These are phyloP conservation scores for Tangara arthus DNA, from an alignment of 2,797 vertebrate genomes.

Conservation along the genomic window DNA sequence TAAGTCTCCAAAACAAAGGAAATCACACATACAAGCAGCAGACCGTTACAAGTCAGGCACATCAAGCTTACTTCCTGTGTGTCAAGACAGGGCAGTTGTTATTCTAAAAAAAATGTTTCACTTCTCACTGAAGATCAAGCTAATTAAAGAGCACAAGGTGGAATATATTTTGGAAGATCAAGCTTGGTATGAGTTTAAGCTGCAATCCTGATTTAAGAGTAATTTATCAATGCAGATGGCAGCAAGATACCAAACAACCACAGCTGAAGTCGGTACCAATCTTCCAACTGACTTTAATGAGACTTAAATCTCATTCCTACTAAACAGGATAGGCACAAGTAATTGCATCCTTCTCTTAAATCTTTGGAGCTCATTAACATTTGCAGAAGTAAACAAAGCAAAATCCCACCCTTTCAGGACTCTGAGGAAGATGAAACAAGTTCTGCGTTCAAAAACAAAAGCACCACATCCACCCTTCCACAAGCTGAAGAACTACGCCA, in stretches of 20 bases:
- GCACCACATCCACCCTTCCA: not conserved
- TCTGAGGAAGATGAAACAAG: not conserved
- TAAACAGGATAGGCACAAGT: constrained; percentile 5
- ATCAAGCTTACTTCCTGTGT: not conserved
- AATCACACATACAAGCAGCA: not conserved
- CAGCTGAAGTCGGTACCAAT: not conserved
- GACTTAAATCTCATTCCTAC: constrained; percentile 20
- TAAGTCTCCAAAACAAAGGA: not conserved
- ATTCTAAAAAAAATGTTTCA: not conserved
- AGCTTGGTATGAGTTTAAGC: not conserved
- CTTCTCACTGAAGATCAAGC: not conserved
- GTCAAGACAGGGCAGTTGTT: not conserved
- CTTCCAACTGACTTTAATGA: constrained; percentile 5
- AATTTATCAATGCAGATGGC: not conserved
- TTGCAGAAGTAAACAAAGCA: constrained; percentile 22
- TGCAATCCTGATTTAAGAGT: not conserved
- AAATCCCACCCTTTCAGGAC: not conserved
- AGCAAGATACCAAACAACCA: not conserved
- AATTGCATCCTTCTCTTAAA: constrained; percentile 24
- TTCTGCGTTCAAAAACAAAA: not conserved
- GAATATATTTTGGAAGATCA: not conserved
- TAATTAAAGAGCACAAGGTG: not conserved
- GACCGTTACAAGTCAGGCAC: not conserved
- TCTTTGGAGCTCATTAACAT: constrained; percentile 1
- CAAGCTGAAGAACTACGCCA: not conserved